Base-by-base conservation (phyloP, 1,140 invertebrate genomes). In the Coenobita brevimanus region DNA sequence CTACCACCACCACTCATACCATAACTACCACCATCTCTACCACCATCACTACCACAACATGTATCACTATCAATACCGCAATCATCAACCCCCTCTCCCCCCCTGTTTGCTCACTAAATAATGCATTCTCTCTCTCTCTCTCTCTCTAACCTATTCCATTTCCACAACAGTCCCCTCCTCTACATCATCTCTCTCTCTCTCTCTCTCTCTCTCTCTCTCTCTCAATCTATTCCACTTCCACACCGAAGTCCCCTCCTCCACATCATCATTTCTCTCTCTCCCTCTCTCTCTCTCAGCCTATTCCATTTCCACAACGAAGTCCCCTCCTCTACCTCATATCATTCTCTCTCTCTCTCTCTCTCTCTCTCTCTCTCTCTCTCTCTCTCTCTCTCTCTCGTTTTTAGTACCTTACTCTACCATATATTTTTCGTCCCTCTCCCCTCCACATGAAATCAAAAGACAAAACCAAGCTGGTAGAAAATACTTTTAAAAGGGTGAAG, bases 171-270 rank as follows among this genome's bases (percentile, higher is more conserved):
- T 75, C 71, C 46, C 36, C n/a, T n/a, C 17, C n/a, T n/a, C n/a
- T n/a, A n/a, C n/a, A n/a, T n/a, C n/a, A n/a, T n/a, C 36, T 41
- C 71, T 41, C 71, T 75, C 71, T 75, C 36, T 75, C 71, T 75
- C 71, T 75, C 71, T 75, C 71, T 36, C 71, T 75, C 71, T 75
- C 36, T 75, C 71, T 43, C 17, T 43, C 36, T 41, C 30, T 41
- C 38, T 43, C 71, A 43, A 36, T 75, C 6, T 75, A 2, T 30
- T 36, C 24, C 15, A 17, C 8, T 67, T 13, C 6, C 64, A 27
- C 27, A 30, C 27, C n/a, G 10, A 57, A 13, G n/a, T 10, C 13
- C n/a, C n/a, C 54, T 57, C 54, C 10, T 57, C 13, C 13, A 57
- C n/a, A 57, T 57, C 10, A n/a, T n/a, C 54, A 57, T n/a, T 57